These are phyloP conservation scores for Lithodes maja DNA, from an alignment of 2,888 invertebrate species.

Conservation along the genomic window DNA sequence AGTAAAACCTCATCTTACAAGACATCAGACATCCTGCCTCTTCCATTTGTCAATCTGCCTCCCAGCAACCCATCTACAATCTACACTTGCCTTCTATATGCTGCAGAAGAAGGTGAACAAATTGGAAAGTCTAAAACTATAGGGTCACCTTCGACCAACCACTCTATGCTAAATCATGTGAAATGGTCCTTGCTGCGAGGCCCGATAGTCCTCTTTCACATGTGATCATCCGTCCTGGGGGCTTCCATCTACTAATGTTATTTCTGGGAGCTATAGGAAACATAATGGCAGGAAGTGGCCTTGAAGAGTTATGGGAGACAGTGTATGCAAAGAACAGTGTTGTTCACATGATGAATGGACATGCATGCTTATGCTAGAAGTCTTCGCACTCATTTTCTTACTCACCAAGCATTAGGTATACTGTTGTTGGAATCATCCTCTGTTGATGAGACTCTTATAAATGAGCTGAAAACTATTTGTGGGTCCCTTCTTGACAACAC, in stretches of 20 bases:
- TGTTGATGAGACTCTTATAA: constrained; percentile 19
- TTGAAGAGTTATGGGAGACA: constrained; percentile 67
- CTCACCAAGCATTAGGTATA: constrained; percentile 34
- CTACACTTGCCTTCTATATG: constrained; percentile 60
- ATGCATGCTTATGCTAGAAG: constrained; percentile 69
- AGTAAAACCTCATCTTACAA: constrained; percentile 42
- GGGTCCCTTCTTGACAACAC: constrained; percentile 26
- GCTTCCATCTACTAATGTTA: constrained; percentile 70
- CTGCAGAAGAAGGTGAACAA: constrained; percentile 32
- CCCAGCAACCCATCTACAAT: constrained; percentile 59
- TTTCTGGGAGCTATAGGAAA: constrained; percentile 64
- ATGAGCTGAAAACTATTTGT: constrained; percentile 24
- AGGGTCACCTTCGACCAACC: constrained; percentile 70
- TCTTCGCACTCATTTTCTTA: constrained; percentile 67
- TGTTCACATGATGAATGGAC: constrained; percentile 67
- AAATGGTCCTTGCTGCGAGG: constrained; percentile 61
- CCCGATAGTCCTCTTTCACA: constrained; percentile 44
- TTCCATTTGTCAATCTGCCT: constrained; percentile 65
- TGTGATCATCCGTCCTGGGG: constrained; percentile 60
- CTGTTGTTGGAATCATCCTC: constrained; percentile 29
- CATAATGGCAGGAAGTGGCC: constrained; percentile 70
- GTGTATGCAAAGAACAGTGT: constrained; percentile 63
- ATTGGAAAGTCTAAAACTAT: constrained; percentile 22
- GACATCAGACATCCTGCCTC: constrained; percentile 37
- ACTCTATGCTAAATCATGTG: constrained; percentile 66